Conservation (phyloP, 2,888 invertebrate species). For the Aphidius colemani region DNA sequence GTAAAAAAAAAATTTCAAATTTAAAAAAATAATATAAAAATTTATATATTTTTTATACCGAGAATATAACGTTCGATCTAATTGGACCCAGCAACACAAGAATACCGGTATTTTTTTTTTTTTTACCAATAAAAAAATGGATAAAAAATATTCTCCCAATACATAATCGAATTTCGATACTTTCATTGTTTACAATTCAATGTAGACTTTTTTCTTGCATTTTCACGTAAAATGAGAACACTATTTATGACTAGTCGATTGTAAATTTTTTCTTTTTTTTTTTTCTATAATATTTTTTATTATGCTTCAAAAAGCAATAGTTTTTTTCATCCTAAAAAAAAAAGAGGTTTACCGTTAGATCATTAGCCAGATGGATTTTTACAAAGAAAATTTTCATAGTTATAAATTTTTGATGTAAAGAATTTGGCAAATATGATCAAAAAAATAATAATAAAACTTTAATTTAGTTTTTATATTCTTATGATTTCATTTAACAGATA, state of each 20-base stretch:
- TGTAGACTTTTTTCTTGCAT: neutral
- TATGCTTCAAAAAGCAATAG: neutral
- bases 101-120: neutral
- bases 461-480: neutral
- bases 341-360: neutral
- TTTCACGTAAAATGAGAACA: neutral
- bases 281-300: neutral
- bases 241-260: conserved; percentile 1
- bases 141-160: neutral
- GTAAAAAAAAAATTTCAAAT: too few relatives aligned
- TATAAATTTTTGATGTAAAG: neutral
- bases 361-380: too few relatives aligned
- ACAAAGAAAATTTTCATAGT: neutral
- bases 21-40: too few relatives aligned
- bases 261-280: conserved; percentile 1
- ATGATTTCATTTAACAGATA: too few relatives aligned
- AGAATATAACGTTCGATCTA: too few relatives aligned
- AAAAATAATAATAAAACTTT: conserved; percentile 1
- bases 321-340: neutral
- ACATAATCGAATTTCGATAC: conserved; percentile 1
- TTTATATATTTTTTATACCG: too few relatives aligned
- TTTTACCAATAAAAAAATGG: neutral
- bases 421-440: conserved; percentile 1
- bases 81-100: too few relatives aligned
- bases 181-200: neutral